phyloP scores from a whole-genome alignment of 2,797 vertebrate genomes.

The Arctocebus calabarensis region DNA sequence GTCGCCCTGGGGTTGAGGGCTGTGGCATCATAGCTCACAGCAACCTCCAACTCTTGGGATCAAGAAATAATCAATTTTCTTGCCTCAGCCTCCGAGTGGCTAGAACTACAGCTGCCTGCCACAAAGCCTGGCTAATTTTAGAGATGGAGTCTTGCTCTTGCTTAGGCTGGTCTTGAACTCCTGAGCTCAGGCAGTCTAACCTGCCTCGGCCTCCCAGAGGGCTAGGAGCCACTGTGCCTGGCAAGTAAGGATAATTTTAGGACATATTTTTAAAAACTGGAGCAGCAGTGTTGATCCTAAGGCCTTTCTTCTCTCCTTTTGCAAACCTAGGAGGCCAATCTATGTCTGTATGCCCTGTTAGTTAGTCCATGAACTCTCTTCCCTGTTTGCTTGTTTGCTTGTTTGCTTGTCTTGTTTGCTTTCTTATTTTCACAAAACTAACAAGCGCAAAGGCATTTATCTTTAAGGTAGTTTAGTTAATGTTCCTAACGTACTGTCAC shows the following conservation, averaged over 20 bases:
- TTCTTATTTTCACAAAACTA: background rate
- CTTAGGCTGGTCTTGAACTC: no score
- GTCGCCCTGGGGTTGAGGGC: no score
- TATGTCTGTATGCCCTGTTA: background rate
- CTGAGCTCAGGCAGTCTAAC: no score
- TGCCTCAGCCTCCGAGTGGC: no score
- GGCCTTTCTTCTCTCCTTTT: background rate
- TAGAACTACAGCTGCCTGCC: no score
- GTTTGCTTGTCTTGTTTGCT: background rate
- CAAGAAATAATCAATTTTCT: no score
- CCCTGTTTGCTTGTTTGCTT: background rate
- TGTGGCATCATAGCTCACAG: no score
- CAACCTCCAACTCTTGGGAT: no score
- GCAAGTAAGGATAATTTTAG: conserved; percentile 20
- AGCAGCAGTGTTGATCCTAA: background rate
- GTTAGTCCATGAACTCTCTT: background rate
- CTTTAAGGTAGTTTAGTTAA: conserved; percentile 3
- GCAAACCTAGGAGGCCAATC: conserved; percentile 4
- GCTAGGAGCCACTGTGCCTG: no score
- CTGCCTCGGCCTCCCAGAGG: no score
- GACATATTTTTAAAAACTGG: conserved; percentile 32
- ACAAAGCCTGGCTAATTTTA: no score
- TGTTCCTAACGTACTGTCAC: conserved; percentile 24
- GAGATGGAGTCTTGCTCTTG: no score
- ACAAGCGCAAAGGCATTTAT: background rate